Evolutionary conservation across 2,113 vertebrate species (phyloP).

Genomic region (Oncorhynchus keta): DNA sequence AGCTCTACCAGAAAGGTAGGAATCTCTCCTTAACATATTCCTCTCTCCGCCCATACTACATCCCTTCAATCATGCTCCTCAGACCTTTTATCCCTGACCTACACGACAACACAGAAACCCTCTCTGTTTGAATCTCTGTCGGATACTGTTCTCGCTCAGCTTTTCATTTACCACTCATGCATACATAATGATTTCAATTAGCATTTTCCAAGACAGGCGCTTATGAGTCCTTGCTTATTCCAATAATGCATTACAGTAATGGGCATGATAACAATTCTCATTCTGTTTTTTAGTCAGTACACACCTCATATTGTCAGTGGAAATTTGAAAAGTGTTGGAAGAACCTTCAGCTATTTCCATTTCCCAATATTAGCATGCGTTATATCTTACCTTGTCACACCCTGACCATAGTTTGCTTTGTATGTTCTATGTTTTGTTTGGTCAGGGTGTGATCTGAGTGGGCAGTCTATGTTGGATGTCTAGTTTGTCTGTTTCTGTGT

Average conservation of each 20-base stretch:
- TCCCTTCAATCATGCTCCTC: not conserved
- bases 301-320: not conserved
- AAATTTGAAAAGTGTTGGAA: not conserved
- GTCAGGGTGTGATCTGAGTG: too few relatives aligned
- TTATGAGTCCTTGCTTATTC: not conserved
- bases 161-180: slow-evolving; percentile 22
- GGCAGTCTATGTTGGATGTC: too few relatives aligned
- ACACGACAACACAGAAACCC: too few relatives aligned
- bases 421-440: too few relatives aligned
- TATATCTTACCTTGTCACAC: not conserved
- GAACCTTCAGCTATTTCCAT: slow-evolving; percentile 1
- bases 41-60: not conserved
- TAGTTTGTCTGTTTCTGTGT: too few relatives aligned
- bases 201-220: slow-evolving; percentile 37
- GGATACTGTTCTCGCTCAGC: not conserved
- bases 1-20: not conserved
- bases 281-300: too few relatives aligned
- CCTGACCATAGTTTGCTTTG: too few relatives aligned
- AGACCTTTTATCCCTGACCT: not conserved
- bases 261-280: not conserved
- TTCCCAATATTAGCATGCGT: not conserved
- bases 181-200: slow-evolving; percentile 48
- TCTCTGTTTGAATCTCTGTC: not conserved
- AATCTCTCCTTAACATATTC: not conserved
- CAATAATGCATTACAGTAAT: slow-evolving; percentile 1